A percentile compares a stretch with the other conserved stretches of the same genome.
Evolutionary conservation across 2,797 vertebrate species (phyloP).

Genomic region (Sebastiscus tertius): DNA sequence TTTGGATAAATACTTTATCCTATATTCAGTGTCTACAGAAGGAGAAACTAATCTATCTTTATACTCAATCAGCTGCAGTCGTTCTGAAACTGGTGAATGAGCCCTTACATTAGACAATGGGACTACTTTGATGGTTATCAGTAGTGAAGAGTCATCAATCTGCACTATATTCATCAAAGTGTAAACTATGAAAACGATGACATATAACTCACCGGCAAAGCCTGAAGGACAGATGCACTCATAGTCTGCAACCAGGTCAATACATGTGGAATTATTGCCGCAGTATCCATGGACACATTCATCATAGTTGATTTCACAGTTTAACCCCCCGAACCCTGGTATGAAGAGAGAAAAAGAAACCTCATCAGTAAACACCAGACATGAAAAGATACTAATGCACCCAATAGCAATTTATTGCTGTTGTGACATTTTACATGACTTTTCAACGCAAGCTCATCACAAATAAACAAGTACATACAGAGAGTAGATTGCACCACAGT

Average conservation of each 20-base stretch:
- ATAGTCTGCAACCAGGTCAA: conserved; percentile 83
- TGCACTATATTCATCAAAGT: conserved; percentile 48
- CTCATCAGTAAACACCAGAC: conserved; percentile 46
- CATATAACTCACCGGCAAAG: conserved; percentile 79
- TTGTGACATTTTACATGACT: conserved; percentile 30
- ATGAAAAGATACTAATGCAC: conserved; percentile 50
- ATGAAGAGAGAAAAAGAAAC: conserved; percentile 43
- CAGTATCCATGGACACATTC: conserved; percentile 82
- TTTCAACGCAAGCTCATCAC: conserved; percentile 6
- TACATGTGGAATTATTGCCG: conserved; percentile 83
- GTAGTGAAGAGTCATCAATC: conserved; percentile 50
- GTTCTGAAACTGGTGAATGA: conserved; percentile 20
- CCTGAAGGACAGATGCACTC: conserved; percentile 81
- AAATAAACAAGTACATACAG: conserved; percentile 3
- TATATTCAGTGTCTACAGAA: neutral
- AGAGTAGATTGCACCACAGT: conserved; percentile 11
- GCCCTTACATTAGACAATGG: conserved; percentile 13
- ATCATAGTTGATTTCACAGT: conserved; percentile 85
- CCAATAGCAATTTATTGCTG: conserved; percentile 24
- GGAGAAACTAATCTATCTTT: conserved; percentile 14
- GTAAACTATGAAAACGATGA: conserved; percentile 62
- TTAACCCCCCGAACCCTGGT: conserved; percentile 79
- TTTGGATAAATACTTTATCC: neutral
- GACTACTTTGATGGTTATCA: conserved; percentile 39
- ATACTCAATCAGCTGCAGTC: conserved; percentile 18